Percentiles rank a stretch among this genome's conserved stretches.
Evolutionary conservation across 2,113 vertebrate species (phyloP).

Genomic region (Epinephelus fuscoguttatus): DNA sequence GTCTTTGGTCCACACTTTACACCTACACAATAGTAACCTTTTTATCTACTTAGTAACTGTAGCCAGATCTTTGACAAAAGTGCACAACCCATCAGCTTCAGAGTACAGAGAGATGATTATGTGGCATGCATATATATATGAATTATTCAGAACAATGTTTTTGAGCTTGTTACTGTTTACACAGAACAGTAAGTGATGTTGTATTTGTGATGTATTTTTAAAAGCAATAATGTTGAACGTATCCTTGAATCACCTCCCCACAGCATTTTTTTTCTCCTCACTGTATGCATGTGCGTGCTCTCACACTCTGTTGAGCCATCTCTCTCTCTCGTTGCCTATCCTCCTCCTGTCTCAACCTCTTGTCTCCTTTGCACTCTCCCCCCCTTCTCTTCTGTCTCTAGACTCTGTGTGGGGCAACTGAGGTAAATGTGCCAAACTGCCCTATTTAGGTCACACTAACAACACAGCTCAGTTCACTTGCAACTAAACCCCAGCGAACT

Average conservation of each 20-base stretch:
- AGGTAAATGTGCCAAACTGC: slow-evolving; percentile 76
- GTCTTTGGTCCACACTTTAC: slow-evolving; percentile 21
- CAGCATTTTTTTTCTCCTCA: not conserved
- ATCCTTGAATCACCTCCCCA: slow-evolving; percentile 24
- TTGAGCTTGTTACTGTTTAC: not conserved
- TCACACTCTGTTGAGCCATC: slow-evolving; percentile 47
- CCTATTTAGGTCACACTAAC: slow-evolving; percentile 72
- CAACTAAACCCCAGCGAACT: slow-evolving; percentile 51
- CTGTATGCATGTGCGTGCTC: slow-evolving; percentile 45
- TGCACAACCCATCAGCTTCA: slow-evolving; percentile 21
- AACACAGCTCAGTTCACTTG: slow-evolving; percentile 52
- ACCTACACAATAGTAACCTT: not conserved
- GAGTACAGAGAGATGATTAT: not conserved
- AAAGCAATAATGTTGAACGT: slow-evolving; percentile 4
- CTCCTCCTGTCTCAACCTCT: slow-evolving; percentile 45
- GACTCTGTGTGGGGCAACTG: slow-evolving; percentile 55
- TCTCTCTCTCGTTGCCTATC: slow-evolving; percentile 6
- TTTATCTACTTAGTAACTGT: slow-evolving; percentile 7
- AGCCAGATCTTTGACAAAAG: slow-evolving; percentile 8
- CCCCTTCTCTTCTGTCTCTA: slow-evolving; percentile 36
- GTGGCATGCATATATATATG: slow-evolving; percentile 1
- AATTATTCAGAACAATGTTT: slow-evolving; percentile 5
- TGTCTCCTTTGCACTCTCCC: slow-evolving; percentile 47
- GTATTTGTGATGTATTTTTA: not conserved
- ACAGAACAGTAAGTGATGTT: not conserved